These are phyloP conservation scores for Dipodomys ordii DNA, from an alignment of 2,113 vertebrate genomes.

Conservation along the genomic window DNA sequence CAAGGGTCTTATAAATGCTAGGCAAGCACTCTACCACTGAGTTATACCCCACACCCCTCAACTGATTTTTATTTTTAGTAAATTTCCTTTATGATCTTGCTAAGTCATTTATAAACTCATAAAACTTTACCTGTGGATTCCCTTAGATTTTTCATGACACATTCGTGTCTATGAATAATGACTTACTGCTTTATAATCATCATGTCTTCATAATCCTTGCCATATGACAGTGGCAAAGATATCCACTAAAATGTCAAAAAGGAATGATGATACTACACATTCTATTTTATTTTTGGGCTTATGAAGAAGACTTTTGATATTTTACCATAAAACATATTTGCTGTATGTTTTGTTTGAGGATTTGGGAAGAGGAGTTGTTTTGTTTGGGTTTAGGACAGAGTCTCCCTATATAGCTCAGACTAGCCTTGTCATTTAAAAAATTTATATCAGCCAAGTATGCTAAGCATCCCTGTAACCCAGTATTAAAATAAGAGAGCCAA, in stretches of 20 bases:
- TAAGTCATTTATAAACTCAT: background rate
- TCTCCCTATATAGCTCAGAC: background rate
- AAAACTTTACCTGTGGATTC: background rate
- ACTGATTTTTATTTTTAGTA: background rate
- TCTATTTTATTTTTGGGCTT: background rate
- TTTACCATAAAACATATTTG: slow-evolving; percentile 9
- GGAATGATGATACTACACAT: background rate
- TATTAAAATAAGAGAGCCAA: background rate
- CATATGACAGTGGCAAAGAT: background rate
- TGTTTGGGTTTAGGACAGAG: background rate
- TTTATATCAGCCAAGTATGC: background rate
- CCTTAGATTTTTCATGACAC: slow-evolving; percentile 9
- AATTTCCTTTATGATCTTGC: slow-evolving; percentile 11
- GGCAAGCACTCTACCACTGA: background rate
- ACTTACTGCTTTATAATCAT: background rate
- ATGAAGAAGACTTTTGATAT: background rate
- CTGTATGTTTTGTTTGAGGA: background rate
- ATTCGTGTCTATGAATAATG: background rate
- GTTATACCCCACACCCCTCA: too few relatives aligned
- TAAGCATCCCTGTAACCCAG: background rate
- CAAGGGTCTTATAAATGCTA: too few relatives aligned
- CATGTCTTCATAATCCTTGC: background rate
- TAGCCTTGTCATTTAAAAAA: background rate
- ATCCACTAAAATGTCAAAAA: background rate
- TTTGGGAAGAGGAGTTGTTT: background rate